phyloP scores from a whole-genome alignment of 23 tunicate species.

The Corella eumyota region DNA sequence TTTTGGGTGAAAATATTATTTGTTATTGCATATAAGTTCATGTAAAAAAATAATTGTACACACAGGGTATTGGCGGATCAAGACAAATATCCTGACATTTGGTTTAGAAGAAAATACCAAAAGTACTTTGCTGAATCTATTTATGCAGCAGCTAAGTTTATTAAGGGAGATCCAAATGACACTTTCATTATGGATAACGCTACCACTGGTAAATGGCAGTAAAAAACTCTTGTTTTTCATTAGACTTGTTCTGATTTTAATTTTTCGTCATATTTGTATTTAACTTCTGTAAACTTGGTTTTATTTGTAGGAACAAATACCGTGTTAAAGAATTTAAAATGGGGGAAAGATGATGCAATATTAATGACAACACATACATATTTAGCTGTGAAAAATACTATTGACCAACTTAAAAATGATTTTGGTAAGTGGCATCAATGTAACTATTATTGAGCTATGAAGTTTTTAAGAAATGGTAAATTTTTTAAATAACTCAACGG shows the following conservation, averaged over 20 bases:
- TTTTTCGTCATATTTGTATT: neutral
- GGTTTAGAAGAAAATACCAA: conserved; percentile 37
- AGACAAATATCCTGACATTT: conserved; percentile 59
- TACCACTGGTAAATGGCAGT: conserved; percentile 38
- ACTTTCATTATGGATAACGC: conserved; percentile 58
- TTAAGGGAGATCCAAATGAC: conserved; percentile 38
- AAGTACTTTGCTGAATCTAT: conserved; percentile 29
- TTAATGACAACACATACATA: conserved; percentile 64
- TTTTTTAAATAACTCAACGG: too few species aligned
- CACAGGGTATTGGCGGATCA: too few species aligned
- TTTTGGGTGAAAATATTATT: too few species aligned
- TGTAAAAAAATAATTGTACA: too few species aligned
- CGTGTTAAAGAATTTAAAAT: conserved; percentile 45
- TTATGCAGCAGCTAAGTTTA: conserved; percentile 52
- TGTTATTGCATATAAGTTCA: too few species aligned
- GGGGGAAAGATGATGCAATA: conserved; percentile 27
- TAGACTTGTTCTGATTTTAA: neutral
- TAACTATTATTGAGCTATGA: neutral
- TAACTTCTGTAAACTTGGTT: too few species aligned
- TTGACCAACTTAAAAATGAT: conserved; percentile 31
- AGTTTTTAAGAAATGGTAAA: neutral
- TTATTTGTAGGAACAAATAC: conserved; percentile 53
- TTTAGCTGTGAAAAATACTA: conserved; percentile 44
- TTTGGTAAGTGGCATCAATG: conserved; percentile 25
- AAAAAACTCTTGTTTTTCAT: neutral